Conservation (phyloP, 2,113 vertebrate genomes). For the Natator depressus region DNA sequence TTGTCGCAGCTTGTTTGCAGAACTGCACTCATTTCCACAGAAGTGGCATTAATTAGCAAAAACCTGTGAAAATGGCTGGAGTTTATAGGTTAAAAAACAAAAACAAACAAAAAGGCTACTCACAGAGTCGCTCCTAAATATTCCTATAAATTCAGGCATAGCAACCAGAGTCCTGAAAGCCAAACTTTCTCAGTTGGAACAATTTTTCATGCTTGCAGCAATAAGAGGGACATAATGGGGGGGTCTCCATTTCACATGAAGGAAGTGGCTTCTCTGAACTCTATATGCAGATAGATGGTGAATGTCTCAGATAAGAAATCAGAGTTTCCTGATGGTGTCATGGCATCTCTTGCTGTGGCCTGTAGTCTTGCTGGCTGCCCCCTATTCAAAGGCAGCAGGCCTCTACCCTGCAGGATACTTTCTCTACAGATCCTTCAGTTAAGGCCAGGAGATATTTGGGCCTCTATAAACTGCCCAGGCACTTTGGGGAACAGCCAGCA, state of each 20-base stretch:
- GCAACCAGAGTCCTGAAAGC: conserved; percentile 51
- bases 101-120: neutral
- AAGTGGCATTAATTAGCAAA: conserved; percentile 83
- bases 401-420: conserved; percentile 39
- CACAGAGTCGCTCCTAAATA: conserved; percentile 63
- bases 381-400: conserved; percentile 62
- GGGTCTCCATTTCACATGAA: conserved; percentile 68
- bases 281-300: conserved; percentile 68
- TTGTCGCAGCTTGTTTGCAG: conserved; percentile 78
- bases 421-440: conserved; percentile 60
- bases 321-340: conserved; percentile 55
- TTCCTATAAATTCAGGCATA: conserved; percentile 64
- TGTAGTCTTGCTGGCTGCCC: conserved; percentile 37
- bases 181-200: conserved; percentile 55
- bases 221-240: conserved; percentile 71
- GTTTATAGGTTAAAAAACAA: conserved; percentile 66
- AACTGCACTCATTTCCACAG: conserved; percentile 76
- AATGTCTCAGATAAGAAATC: conserved; percentile 78
- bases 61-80: conserved; percentile 77
- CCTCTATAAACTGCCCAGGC: conserved; percentile 50
- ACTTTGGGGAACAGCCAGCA: conserved; percentile 44
- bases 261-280: conserved; percentile 62
- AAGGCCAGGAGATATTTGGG: conserved; percentile 40
- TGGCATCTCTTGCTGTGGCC: conserved; percentile 60
- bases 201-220: conserved; percentile 72